Conservation (phyloP, 2,888 invertebrate genomes). For the Notodonta dromedarius region DNA sequence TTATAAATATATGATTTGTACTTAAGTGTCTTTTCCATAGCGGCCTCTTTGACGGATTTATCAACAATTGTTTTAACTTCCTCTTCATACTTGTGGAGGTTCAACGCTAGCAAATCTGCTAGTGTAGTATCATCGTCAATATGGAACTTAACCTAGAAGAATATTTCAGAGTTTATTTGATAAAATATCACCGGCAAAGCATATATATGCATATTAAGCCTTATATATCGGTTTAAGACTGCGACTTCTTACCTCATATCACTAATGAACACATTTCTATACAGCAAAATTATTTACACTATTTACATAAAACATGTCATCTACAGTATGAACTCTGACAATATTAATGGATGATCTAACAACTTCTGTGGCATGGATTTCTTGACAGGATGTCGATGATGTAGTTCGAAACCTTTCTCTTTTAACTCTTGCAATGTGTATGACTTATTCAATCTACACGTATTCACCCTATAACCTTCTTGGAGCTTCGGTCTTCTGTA, state of each 20-base stretch:
- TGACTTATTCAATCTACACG: slow-evolving; percentile 54
- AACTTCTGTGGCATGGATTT: slow-evolving; percentile 46
- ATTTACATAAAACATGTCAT: slow-evolving; percentile 36
- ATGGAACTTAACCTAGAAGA: slow-evolving; percentile 87
- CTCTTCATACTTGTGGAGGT: slow-evolving; percentile 96
- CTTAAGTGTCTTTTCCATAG: slow-evolving; percentile 96
- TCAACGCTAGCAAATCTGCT: slow-evolving; percentile 93
- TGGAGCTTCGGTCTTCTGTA: slow-evolving; percentile 62
- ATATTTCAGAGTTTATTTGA: too few species aligned
- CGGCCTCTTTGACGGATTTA: slow-evolving; percentile 97
- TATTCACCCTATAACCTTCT: slow-evolving; percentile 45
- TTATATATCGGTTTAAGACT: not conserved
- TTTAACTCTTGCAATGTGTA: slow-evolving; percentile 64
- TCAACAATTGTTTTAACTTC: slow-evolving; percentile 98
- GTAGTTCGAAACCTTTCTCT: slow-evolving; percentile 55
- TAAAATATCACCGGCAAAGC: not conserved
- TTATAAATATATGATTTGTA: slow-evolving; percentile 33
- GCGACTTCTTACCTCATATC: slow-evolving; percentile 6
- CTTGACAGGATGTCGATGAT: slow-evolving; percentile 39
- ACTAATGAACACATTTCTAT: slow-evolving; percentile 19
- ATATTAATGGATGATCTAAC: slow-evolving; percentile 51
- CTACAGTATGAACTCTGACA: slow-evolving; percentile 72
- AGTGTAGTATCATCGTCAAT: slow-evolving; percentile 94
- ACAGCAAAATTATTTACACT: slow-evolving; percentile 26
- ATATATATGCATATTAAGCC: not conserved